A percentile compares a stretch with the other conserved stretches of the same genome.
Conservation (phyloP, 2,797 vertebrate species). For the Syncerus caffer region DNA sequence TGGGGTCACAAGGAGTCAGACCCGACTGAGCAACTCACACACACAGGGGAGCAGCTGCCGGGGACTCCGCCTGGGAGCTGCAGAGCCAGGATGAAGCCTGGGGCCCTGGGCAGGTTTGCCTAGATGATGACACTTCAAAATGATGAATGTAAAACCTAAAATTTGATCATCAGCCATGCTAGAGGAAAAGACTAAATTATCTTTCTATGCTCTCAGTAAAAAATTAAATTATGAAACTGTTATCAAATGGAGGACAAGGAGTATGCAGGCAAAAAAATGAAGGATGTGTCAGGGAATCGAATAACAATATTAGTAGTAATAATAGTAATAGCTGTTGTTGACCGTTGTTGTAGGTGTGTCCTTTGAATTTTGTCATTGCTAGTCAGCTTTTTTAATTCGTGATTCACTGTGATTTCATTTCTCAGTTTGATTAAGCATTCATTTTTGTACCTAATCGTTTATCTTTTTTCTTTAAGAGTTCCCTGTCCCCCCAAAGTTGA, state of each 20-base stretch:
- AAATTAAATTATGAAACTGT: not conserved
- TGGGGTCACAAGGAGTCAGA: not conserved
- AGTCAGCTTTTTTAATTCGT: not conserved
- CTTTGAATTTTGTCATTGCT: not conserved
- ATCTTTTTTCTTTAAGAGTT: not conserved
- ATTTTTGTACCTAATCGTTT: not conserved
- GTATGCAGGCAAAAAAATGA: not conserved
- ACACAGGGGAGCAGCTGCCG: not conserved
- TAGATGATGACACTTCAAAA: not conserved
- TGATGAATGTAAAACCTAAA: not conserved
- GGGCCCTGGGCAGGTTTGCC: not conserved
- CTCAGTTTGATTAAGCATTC: not conserved
- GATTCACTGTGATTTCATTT: not conserved
- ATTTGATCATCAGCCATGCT: not conserved
- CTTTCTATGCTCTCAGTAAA: not conserved
- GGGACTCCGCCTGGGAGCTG: too few species aligned
- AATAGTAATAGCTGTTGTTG: not conserved
- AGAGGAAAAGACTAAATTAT: not conserved
- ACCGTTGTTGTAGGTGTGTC: not conserved
- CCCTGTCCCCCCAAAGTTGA: not conserved
- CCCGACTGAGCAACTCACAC: not conserved
- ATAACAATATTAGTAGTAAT: not conserved
- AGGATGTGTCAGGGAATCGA: not conserved
- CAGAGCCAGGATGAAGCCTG: not conserved
- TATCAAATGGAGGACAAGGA: not conserved